phyloP scores from a whole-genome alignment of 2,797 vertebrate genomes.

The Glossophaga mutica region DNA sequence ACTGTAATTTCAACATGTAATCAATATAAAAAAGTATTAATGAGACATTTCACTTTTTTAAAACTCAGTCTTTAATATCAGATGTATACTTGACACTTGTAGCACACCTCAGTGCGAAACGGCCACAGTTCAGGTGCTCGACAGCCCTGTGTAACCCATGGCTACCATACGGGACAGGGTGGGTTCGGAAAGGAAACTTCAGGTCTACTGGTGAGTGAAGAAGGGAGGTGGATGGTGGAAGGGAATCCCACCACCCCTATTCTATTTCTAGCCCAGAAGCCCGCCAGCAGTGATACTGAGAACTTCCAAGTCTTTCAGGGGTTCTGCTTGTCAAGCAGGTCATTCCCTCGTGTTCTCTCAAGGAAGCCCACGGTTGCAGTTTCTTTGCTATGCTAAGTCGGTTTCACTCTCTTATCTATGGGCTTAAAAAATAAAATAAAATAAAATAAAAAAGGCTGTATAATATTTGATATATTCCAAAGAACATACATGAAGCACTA shows the following conservation, averaged over 20 bases:
- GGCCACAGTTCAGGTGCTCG: background rate
- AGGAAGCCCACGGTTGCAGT: background rate
- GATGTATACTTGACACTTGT: background rate
- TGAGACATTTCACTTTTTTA: background rate
- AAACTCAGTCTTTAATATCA: background rate
- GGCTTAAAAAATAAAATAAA: background rate
- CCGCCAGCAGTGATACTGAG: background rate
- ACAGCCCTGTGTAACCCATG: background rate
- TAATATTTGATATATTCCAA: background rate
- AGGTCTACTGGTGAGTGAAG: background rate
- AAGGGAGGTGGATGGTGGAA: background rate
- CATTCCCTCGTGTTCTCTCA: background rate
- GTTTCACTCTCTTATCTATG: background rate
- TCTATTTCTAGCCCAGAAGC: too few species aligned
- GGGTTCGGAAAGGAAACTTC: background rate
- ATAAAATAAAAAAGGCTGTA: background rate
- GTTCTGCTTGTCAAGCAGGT: background rate
- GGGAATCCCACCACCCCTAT: background rate
- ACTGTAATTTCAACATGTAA: background rate
- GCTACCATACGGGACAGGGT: background rate
- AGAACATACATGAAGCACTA: background rate
- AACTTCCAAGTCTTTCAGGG: background rate
- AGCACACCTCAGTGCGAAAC: background rate
- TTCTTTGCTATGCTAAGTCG: background rate
- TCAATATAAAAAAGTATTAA: background rate